Base-by-base conservation (phyloP, 92 coral and sea anemone genomes). In the Pocillopora grandis region DNA sequence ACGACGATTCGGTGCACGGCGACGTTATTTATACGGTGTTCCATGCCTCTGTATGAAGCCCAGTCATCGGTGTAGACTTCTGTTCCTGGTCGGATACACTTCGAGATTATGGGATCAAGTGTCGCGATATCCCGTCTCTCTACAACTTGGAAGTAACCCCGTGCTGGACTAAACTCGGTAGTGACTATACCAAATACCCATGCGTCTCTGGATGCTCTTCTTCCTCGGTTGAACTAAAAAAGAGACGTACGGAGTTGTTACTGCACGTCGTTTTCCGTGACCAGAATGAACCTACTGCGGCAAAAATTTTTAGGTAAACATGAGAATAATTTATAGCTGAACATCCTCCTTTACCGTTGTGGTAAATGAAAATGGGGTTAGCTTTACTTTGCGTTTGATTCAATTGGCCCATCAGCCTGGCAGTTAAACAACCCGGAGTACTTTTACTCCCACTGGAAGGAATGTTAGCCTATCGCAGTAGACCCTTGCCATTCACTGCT, bases 11-110 rank as follows among this genome's bases (percentile, higher is more conserved):
- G 62, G 27, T 81, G 86, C 27, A n/a, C 48, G 18, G 42, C 76
- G 12, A 81, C 67, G 64, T 81, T 81, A 2, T 71, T 71, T n/a
- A 85, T 66, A 18, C 19, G 69, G 69, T 66, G 78, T 37, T 76
- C 88, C 58, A 84, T 72, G 82, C 75, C 62, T 60, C 88, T 76
- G 72, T 76, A 65, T 52, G 83, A 62, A 5, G 66, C 87, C 87
- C 71, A 74, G 61, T 70, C 81, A 61, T 83, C 87, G n/a, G 81
- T 74, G 81, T 83, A 72, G 72, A 85, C 88, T 77, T 85, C 88
- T 56, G 83, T 75, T 72, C 83, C 88, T 55, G 83, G 88, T 36
- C 66, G 61, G 63, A 85, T 61, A 68, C 88, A 84, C 49, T 82
- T 68, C 60, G 65, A 59, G 27, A 84, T 76, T 9, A 84, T 76